phyloP scores from a whole-genome alignment of 2,797 vertebrate genomes.

The Agapornis canus region DNA sequence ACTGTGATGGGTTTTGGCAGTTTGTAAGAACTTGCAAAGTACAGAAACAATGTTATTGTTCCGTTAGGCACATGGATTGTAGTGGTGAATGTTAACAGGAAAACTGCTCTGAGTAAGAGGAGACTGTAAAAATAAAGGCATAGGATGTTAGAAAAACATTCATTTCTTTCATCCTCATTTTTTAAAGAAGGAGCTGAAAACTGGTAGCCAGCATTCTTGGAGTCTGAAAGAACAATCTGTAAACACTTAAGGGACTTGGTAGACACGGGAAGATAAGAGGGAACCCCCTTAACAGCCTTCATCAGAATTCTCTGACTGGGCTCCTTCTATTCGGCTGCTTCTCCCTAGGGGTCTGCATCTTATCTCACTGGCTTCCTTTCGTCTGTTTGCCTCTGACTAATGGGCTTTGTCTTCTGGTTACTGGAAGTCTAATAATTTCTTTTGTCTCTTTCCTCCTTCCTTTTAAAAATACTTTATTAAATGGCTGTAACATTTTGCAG shows the following conservation, averaged over 20 bases:
- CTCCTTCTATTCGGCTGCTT: neutral
- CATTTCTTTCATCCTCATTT: neutral
- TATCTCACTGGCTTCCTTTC: slow-evolving; percentile 30
- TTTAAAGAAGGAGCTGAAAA: neutral
- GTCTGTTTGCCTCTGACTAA: slow-evolving; percentile 37
- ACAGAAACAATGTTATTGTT: slow-evolving; percentile 13
- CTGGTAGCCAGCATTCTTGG: neutral
- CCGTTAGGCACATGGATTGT: neutral
- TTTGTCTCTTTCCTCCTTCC: slow-evolving; percentile 22
- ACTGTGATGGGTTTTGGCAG: neutral
- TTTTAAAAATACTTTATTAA: slow-evolving; percentile 31
- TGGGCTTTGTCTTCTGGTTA: slow-evolving; percentile 35
- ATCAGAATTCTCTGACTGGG: neutral
- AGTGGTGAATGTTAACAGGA: neutral
- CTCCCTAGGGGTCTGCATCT: slow-evolving; percentile 41
- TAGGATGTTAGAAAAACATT: neutral
- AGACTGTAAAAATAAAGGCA: neutral
- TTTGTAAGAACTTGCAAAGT: neutral
- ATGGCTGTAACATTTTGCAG: slow-evolving; percentile 36
- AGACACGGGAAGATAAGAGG: neutral
- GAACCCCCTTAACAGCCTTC: neutral
- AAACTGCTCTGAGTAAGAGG: neutral
- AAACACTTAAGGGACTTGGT: neutral
- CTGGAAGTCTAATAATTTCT: slow-evolving; percentile 47
- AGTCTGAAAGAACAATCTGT: neutral